Evolutionary conservation across 2,888 invertebrate species (phyloP).

Genomic region (Myathropa florea): DNA sequence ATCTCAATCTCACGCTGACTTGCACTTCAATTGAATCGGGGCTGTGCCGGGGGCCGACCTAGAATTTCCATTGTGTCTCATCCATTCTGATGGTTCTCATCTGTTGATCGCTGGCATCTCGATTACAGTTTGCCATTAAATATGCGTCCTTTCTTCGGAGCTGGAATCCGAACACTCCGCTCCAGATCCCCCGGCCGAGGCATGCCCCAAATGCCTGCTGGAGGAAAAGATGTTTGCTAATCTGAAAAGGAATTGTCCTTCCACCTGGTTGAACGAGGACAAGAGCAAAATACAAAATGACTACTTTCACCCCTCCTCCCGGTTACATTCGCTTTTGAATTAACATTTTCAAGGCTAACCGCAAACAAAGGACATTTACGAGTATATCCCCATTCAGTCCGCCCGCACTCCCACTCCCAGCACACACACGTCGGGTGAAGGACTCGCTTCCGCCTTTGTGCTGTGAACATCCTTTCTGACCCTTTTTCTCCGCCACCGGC

Average conservation of each 20-base stretch:
- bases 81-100: not conserved
- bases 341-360: conserved; percentile 68
- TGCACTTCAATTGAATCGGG: not conserved
- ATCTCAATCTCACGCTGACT: conserved; percentile 5
- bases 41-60: not conserved
- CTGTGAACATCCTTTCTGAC: conserved; percentile 43
- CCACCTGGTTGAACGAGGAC: conserved; percentile 27
- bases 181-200: not conserved
- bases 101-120: not conserved
- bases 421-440: no score
- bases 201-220: conserved; percentile 29
- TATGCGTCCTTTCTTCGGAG: not conserved
- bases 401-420: no score
- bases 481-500: conserved; percentile 35
- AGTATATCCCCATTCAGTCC: not conserved
- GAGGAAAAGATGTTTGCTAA: conserved; percentile 13
- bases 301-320: not conserved
- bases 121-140: not conserved
- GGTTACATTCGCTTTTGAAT: conserved; percentile 24
- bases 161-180: not conserved
- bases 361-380: conserved; percentile 49
- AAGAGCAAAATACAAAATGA: conserved; percentile 28
- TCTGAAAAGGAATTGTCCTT: conserved; percentile 31
- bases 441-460: not conserved
- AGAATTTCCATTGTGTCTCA: not conserved